Base-by-base conservation (phyloP, 2,888 invertebrate genomes). In the Lycocerus yunnanus region DNA sequence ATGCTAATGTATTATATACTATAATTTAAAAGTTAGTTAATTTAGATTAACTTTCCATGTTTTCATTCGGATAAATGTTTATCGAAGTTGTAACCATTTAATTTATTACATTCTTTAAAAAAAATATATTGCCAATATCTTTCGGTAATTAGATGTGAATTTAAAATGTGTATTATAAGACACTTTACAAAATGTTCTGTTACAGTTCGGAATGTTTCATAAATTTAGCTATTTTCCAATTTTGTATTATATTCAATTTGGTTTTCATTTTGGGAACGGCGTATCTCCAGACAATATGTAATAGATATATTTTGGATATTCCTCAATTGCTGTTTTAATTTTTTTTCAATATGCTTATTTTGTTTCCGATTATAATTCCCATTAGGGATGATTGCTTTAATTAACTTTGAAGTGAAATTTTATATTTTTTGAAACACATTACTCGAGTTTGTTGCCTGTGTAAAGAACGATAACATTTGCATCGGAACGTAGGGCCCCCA, bases 401-500 rank as follows among this genome's bases (percentile, higher is more conserved):
- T 43, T 43, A 43, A 43, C n/a, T 43, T 43, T n/a, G n/a, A 43
- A 43, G 43, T 43, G 43, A 43, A 43, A 43, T 43, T 43, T 43
- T 43, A 43, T 43, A 43, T 43, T 43, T 16, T 63, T 63, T 18
- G 61, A 63, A 63, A 63, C 61, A 63, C 61, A 63, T 63, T 63
- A 20, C n/a, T 63, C 61, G 20, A 63, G 61, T 63, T 63, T 16
- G 61, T 63, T 63, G 61, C 20, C 18, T 60, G 60, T 63, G 61
- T 72, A 76, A 74, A 69, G 74, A 76, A 76, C 76, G 81, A 80
- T 81, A 80, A 77, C 81, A 84, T 84, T 84, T 83, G 82, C 83
- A 83, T 82, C 81, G 81, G 81, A 83, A 82, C 82, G 82, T 84
- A 81, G 80, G 83, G 84, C 83, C 81, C 83, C 82, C 83, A 84